These are phyloP conservation scores for Sarcoramphus papa DNA, from an alignment of 2,797 vertebrate species.

Conservation along the genomic window DNA sequence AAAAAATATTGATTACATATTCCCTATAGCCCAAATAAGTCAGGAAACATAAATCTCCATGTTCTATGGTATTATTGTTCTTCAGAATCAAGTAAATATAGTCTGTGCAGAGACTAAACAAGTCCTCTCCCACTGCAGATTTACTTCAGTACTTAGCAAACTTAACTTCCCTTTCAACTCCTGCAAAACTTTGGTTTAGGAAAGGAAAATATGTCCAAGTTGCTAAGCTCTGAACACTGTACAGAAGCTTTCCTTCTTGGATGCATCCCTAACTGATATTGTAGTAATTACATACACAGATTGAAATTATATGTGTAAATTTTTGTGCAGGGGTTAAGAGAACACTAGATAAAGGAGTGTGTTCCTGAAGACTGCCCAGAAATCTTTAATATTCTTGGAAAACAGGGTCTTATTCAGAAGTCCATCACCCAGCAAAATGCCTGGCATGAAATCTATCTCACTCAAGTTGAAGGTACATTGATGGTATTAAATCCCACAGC, in stretches of 20 bases:
- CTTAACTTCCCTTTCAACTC: background rate
- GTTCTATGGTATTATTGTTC: background rate
- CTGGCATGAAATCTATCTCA: background rate
- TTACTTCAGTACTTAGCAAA: background rate
- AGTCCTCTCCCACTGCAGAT: background rate
- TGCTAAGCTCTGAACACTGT: background rate
- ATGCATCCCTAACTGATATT: background rate
- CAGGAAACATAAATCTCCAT: background rate
- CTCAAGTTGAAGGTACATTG: background rate
- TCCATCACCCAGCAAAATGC: background rate
- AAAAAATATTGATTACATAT: background rate
- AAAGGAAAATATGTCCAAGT: background rate
- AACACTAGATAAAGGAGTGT: background rate
- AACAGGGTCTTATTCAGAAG: background rate
- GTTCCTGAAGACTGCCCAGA: background rate
- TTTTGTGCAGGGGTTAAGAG: background rate
- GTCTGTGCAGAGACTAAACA: background rate
- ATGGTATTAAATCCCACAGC: background rate
- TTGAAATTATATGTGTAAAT: background rate
- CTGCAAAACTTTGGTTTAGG: background rate
- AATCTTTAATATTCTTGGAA: background rate
- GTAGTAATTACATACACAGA: background rate
- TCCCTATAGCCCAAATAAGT: background rate
- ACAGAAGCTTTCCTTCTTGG: background rate
- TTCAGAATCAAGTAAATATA: background rate